Conservation (phyloP, 2,113 vertebrate species). For the Ictalurus punctatus region DNA sequence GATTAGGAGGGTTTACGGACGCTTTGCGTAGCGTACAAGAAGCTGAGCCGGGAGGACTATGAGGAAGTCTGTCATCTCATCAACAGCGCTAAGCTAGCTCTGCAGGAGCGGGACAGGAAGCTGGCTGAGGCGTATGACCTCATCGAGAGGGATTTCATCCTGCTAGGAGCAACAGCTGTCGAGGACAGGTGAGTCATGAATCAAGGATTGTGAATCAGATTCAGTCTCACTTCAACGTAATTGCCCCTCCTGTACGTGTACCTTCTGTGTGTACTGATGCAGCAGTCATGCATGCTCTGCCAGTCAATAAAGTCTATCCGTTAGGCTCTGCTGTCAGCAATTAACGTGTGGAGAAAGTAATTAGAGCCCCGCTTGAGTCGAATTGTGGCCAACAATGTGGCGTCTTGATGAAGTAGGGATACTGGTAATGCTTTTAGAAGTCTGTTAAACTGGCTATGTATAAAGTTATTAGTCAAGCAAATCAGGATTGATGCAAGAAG, state of each 20-base stretch:
- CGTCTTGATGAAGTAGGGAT: slow-evolving; percentile 32
- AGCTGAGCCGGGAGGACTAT: slow-evolving; percentile 78
- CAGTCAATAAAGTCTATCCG: slow-evolving; percentile 42
- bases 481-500: not conserved
- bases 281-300: slow-evolving; percentile 5
- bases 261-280: not conserved
- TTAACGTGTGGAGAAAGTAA: slow-evolving; percentile 48
- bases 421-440: slow-evolving; percentile 25
- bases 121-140: slow-evolving; percentile 89
- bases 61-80: slow-evolving; percentile 72
- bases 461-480: slow-evolving; percentile 36
- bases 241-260: not conserved
- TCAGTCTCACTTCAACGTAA: not conserved
- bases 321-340: slow-evolving; percentile 33
- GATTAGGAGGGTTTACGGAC: slow-evolving; percentile 91
- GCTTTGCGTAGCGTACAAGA: slow-evolving; percentile 89
- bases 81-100: slow-evolving; percentile 81
- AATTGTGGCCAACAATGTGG: slow-evolving; percentile 25
- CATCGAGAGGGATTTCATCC: slow-evolving; percentile 85
- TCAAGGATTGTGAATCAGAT: not conserved
- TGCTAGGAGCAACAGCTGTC: slow-evolving; percentile 95
- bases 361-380: slow-evolving; percentile 45
- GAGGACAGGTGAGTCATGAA: slow-evolving; percentile 84
- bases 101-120: slow-evolving; percentile 89
- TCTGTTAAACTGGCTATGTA: slow-evolving; percentile 24